These are phyloP conservation scores for Chaetodon trifasciatus DNA, from an alignment of 2,797 vertebrate species.

Conservation along the genomic window DNA sequence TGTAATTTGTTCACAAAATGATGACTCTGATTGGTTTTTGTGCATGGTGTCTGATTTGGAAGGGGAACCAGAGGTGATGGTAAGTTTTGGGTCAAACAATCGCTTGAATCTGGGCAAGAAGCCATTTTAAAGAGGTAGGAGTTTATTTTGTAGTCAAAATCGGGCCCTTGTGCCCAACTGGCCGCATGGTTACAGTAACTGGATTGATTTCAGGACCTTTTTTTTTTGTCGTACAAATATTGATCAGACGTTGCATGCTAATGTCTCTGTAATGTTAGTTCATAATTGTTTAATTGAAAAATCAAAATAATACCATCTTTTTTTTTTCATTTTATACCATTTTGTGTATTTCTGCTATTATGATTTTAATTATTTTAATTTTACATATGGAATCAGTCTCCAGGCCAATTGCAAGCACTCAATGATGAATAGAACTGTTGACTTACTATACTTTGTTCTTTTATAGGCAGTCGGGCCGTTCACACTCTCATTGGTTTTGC, in stretches of 20 bases:
- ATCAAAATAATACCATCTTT: background rate
- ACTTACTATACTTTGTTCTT: slow-evolving; percentile 61
- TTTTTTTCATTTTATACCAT: background rate
- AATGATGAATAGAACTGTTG: slow-evolving; percentile 39
- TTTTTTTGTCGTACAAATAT: slow-evolving; percentile 26
- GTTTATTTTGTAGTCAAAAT: slow-evolving; percentile 53
- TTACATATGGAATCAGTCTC: slow-evolving; percentile 12
- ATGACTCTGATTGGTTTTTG: slow-evolving; percentile 62
- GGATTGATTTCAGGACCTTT: slow-evolving; percentile 24
- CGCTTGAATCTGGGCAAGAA: slow-evolving; percentile 74
- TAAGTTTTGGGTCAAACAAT: slow-evolving; percentile 82
- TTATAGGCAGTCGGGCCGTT: slow-evolving; percentile 52
- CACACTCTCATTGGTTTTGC: slow-evolving; percentile 57
- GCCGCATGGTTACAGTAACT: slow-evolving; percentile 44
- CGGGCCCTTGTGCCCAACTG: slow-evolving; percentile 23
- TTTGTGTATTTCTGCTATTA: slow-evolving; percentile 1
- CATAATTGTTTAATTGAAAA: slow-evolving; percentile 22
- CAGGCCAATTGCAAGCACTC: background rate
- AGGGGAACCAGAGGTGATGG: slow-evolving; percentile 75
- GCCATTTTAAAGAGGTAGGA: slow-evolving; percentile 84
- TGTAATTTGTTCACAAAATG: slow-evolving; percentile 79
- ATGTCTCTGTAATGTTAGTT: slow-evolving; percentile 29
- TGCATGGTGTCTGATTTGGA: slow-evolving; percentile 81
- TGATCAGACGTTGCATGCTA: slow-evolving; percentile 56
- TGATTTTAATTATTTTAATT: background rate